Evolutionary conservation across 2,888 invertebrate genomes (phyloP).

Genomic region (Drosophila pseudotalamancana): DNA sequence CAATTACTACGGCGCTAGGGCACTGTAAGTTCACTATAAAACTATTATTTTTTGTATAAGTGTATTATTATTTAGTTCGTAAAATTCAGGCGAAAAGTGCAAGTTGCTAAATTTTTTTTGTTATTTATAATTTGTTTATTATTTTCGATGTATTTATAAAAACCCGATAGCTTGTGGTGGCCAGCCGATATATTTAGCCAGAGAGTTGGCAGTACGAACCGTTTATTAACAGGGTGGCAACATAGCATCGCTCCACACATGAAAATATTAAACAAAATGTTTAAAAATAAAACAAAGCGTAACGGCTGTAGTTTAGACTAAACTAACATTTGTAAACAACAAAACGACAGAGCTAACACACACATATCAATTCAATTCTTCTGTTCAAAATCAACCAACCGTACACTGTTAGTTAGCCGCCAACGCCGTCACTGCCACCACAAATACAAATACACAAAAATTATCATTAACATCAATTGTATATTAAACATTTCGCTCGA

Average conservation of each 20-base stretch:
- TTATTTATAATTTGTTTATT: constrained; percentile 56
- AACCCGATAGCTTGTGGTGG: constrained; percentile 33
- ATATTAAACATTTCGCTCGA: constrained; percentile 56
- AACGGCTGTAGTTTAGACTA: constrained; percentile 54
- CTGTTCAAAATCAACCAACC: constrained; percentile 40
- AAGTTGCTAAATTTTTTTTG: constrained; percentile 28
- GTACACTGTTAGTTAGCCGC: constrained; percentile 30
- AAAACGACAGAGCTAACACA: constrained; percentile 6
- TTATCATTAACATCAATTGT: constrained; percentile 58
- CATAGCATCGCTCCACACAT: constrained; percentile 42
- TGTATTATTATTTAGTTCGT: constrained; percentile 13
- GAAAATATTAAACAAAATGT: constrained; percentile 52
- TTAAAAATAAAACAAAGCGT: constrained; percentile 68
- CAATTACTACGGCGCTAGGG: constrained; percentile 14
- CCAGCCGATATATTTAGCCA: constrained; percentile 12
- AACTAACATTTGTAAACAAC: constrained; percentile 35
- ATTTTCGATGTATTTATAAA: constrained; percentile 38
- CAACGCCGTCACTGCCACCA: constrained; percentile 29
- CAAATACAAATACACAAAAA: constrained; percentile 52
- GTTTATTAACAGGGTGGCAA: constrained; percentile 38
- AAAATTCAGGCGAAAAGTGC: constrained; percentile 4
- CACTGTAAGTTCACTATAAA: constrained; percentile 41
- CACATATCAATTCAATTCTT: constrained; percentile 43
- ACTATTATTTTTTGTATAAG: constrained; percentile 20
- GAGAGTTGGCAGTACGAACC: constrained; percentile 29